phyloP scores from a whole-genome alignment of 2,797 vertebrate species.

The Macroramphosus scolopax region DNA sequence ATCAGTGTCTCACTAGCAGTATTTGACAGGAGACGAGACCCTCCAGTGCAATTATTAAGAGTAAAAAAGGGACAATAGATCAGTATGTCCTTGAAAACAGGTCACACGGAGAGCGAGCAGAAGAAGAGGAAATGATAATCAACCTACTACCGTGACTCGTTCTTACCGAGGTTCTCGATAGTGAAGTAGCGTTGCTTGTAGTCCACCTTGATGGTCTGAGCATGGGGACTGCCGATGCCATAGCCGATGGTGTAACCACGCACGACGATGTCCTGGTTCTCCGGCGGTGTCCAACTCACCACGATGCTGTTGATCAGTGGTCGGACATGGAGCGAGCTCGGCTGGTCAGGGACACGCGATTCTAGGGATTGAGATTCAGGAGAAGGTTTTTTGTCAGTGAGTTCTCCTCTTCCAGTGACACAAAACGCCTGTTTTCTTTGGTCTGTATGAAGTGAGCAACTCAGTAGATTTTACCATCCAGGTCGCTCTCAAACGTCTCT shows the following conservation, averaged over 20 bases:
- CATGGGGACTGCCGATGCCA: slow-evolving; percentile 94
- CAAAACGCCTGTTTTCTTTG: too few species aligned
- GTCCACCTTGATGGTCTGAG: slow-evolving; percentile 96
- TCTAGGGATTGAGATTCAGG: slow-evolving; percentile 70
- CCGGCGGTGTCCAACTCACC: slow-evolving; percentile 97
- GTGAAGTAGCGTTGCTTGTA: slow-evolving; percentile 98
- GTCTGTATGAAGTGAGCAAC: not conserved
- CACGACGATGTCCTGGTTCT: slow-evolving; percentile 97
- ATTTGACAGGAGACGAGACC: too few species aligned
- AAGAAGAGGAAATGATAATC: too few species aligned
- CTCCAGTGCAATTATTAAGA: too few species aligned
- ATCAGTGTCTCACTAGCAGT: too few species aligned
- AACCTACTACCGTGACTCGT: not conserved
- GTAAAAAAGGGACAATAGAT: too few species aligned
- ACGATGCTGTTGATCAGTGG: slow-evolving; percentile 94
- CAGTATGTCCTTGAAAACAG: too few species aligned
- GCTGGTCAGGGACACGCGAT: slow-evolving; percentile 90
- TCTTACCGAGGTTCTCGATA: slow-evolving; percentile 92
- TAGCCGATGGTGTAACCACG: slow-evolving; percentile 95
- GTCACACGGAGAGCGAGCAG: not conserved
- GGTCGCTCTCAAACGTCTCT: slow-evolving; percentile 96
- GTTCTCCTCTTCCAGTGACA: too few species aligned
- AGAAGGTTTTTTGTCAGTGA: not conserved
- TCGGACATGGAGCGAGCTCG: slow-evolving; percentile 94
- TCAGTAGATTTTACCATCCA: slow-evolving; percentile 84